These are phyloP conservation scores for Venusia cambrica DNA, from an alignment of 2,888 invertebrate species.

Conservation along the genomic window DNA sequence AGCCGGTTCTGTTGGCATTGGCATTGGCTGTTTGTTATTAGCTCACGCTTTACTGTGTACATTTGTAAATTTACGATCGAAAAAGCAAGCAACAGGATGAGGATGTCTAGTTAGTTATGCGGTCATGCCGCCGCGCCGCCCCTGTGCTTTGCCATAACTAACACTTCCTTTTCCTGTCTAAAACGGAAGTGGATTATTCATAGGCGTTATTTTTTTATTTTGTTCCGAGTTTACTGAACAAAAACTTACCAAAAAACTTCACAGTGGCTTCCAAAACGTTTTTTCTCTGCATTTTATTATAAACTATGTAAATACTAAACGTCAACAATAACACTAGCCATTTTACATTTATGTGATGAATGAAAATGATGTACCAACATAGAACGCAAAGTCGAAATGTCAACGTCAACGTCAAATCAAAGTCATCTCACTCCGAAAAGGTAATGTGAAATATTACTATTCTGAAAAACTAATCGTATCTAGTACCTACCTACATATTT, in stretches of 20 bases:
- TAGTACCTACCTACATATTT: not conserved
- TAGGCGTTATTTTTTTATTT: slow-evolving; percentile 16
- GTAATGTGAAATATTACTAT: too few relatives aligned
- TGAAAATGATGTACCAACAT: slow-evolving; percentile 31
- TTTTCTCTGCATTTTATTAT: slow-evolving; percentile 13
- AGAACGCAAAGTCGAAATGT: slow-evolving; percentile 43
- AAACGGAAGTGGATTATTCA: slow-evolving; percentile 51
- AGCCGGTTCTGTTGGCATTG: too few relatives aligned
- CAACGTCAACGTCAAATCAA: slow-evolving; percentile 29
- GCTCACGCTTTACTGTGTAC: slow-evolving; percentile 33
- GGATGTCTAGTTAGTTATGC: slow-evolving; percentile 45
- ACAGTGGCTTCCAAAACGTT: slow-evolving; percentile 5
- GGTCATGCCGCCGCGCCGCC: slow-evolving; percentile 45
- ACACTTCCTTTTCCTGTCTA: slow-evolving; percentile 84
- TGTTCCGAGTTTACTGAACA: slow-evolving; percentile 12
- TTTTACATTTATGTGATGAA: slow-evolving; percentile 22
- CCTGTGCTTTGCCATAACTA: slow-evolving; percentile 73
- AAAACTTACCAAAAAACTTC: slow-evolving; percentile 32
- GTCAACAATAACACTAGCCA: slow-evolving; percentile 33
- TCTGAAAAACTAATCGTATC: too few relatives aligned
- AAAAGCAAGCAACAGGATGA: slow-evolving; percentile 63
- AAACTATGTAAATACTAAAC: slow-evolving; percentile 32
- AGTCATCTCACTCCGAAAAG: too few relatives aligned
- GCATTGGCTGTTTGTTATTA: not conserved
- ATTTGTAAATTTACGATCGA: slow-evolving; percentile 36